Conservation (phyloP, 1,140 invertebrate genomes). For the Papilio glaucus region DNA sequence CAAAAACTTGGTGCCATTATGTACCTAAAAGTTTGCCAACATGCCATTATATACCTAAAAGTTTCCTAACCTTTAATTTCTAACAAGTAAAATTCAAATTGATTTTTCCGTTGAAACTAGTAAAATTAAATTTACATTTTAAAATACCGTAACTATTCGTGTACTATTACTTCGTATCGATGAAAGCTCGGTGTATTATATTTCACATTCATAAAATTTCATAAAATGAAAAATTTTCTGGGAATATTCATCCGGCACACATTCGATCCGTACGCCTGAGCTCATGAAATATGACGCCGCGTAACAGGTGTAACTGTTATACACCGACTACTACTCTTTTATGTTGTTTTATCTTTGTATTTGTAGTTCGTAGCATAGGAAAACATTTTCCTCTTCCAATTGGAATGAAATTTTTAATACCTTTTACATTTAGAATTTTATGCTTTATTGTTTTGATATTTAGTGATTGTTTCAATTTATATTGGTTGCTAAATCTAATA, state of each 20-base stretch:
- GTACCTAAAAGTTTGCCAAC: too few relatives aligned
- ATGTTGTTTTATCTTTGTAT: conserved; percentile 42
- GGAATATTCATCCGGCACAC: conserved; percentile 43
- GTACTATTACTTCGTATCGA: conserved; percentile 14
- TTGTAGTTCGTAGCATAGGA: conserved; percentile 20
- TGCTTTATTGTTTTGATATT: background rate
- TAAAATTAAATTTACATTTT: conserved; percentile 9
- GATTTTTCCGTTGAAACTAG: background rate
- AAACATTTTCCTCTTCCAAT: conserved; percentile 23
- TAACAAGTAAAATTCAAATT: background rate
- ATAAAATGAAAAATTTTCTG: conserved; percentile 45
- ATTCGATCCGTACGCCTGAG: conserved; percentile 37
- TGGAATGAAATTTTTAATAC: conserved; percentile 13
- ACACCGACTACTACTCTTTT: conserved; percentile 42
- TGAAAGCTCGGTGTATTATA: background rate
- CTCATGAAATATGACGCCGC: conserved; percentile 45
- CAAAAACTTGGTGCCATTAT: too few relatives aligned
- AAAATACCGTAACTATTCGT: background rate
- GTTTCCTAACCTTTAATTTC: too few relatives aligned
- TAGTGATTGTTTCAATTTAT: background rate
- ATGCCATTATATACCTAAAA: too few relatives aligned
- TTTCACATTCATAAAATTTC: conserved; percentile 35
- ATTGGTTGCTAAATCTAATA: background rate
- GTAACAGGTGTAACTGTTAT: conserved; percentile 54
- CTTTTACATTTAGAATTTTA: background rate